Evolutionary conservation across 1,140 invertebrate species (phyloP).

Genomic region (Drosophila micromelanica): DNA sequence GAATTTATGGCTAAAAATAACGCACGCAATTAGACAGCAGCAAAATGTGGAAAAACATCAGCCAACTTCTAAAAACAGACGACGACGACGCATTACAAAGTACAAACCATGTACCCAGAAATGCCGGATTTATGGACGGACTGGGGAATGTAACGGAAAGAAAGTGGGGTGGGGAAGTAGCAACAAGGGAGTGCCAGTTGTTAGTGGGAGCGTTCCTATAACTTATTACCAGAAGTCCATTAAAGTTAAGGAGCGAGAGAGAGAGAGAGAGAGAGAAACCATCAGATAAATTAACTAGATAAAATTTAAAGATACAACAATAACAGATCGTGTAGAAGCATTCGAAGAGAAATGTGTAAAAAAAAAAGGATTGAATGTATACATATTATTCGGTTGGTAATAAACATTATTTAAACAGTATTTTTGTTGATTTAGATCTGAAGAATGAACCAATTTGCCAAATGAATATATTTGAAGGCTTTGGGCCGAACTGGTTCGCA

Average conservation of each 20-base stretch:
- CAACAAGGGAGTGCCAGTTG: conserved; percentile 12
- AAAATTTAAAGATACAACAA: neutral
- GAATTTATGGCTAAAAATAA: conserved; percentile 72
- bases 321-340: too few relatives aligned
- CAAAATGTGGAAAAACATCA: conserved; percentile 13
- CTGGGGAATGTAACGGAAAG: neutral
- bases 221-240: conserved; percentile 12
- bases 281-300: conserved; percentile 19
- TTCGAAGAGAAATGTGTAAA: too few relatives aligned
- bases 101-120: conserved; percentile 3
- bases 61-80: conserved; percentile 24
- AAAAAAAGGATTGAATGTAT: too few relatives aligned
- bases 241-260: too few relatives aligned
- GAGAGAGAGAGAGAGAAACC: neutral
- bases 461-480: too few relatives aligned
- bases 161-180: neutral
- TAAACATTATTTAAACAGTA: too few relatives aligned
- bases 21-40: conserved; percentile 53
- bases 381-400: too few relatives aligned
- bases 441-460: too few relatives aligned
- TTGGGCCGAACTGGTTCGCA: too few relatives aligned
- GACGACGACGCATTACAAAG: conserved; percentile 16
- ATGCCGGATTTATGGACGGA: neutral
- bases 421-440: too few relatives aligned
- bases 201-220: conserved; percentile 11